Base-by-base conservation (phyloP, 2,797 vertebrate genomes). In the Tamandua tetradactyla region DNA sequence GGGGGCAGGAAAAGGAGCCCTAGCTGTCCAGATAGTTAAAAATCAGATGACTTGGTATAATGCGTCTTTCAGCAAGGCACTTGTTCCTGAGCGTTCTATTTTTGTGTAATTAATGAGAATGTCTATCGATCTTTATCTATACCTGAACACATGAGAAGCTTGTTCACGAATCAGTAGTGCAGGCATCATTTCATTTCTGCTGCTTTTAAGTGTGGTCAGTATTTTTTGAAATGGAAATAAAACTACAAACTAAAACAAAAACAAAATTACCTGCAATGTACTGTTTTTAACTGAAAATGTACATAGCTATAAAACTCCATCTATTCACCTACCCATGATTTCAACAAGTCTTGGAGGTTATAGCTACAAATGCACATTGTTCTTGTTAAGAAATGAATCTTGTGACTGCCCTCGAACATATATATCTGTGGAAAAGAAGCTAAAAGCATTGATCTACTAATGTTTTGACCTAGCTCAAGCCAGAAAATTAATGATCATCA, bases 191-290 rank as follows among this genome's bases (percentile, higher is more conserved):
- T 95, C 27, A 44, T 69, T 68, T 95, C 35, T 61, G 44, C 22
- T 57, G 61, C 10, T 85, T 84, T 64, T 59, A 76, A 68, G 44
- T 87, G 23, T 22, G 47, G 2, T 40, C 25, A 49, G 6, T 74
- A 57, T 87, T 59, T 75, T 92, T 64, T 62, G 71, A 96, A 90
- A 74, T 68, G 42, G 49, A 93, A 89, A 76, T 88, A 42, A 68
- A 89, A 91, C 69, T 57, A 84, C 27, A 37, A 71, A 23, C 18
- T 71, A 79, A 93, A 85, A 83, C 23, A 49, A 94, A 95, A 96
- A 40, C 5, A 10, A 90, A 94, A 25, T 14, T 35, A 88, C 35
- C 90, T 44, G 9, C 37, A 84, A 85, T 7, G 12, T 52, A 44
- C 12, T 68, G 17, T 84, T 96, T 88, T 83, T 90, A 47, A 23